A percentile compares a stretch with the other conserved stretches of the same genome.
These are phyloP conservation scores for Torymus texanus DNA, from an alignment of 2,888 invertebrate genomes.

Conservation along the genomic window DNA sequence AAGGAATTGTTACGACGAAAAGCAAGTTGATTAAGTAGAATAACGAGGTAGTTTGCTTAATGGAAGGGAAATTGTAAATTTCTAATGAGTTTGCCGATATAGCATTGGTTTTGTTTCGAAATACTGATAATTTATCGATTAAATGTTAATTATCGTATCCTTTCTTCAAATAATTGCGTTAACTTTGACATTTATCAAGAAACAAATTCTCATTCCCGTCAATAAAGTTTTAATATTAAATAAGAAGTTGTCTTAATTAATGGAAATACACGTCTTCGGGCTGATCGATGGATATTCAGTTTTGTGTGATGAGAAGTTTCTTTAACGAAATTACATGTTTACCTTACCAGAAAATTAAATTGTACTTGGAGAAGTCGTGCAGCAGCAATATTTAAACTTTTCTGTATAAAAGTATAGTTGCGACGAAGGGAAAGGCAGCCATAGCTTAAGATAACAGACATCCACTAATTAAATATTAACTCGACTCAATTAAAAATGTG, in stretches of 20 bases:
- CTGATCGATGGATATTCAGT: constrained; percentile 21
- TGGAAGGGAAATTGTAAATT: constrained; percentile 22
- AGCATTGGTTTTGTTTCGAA: constrained; percentile 13
- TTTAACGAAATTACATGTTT: constrained; percentile 23
- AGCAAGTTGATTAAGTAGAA: neutral
- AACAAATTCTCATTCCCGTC: constrained; percentile 15
- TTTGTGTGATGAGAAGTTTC: constrained; percentile 29
- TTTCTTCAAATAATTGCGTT: constrained; percentile 7
- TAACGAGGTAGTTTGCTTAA: neutral
- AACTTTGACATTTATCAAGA: neutral
- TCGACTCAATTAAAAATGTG: neutral
- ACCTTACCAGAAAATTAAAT: constrained; percentile 24
- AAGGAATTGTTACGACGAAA: constrained; percentile 2
- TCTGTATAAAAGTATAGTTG: neutral
- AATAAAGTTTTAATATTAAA: constrained; percentile 26
- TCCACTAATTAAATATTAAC: constrained; percentile 5
- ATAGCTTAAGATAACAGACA: neutral
- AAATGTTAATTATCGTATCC: constrained; percentile 33
- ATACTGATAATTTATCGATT: constrained; percentile 30
- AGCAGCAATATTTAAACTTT: constrained; percentile 7
- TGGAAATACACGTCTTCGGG: neutral
- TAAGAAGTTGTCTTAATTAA: constrained; percentile 17
- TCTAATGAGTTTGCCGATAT: neutral
- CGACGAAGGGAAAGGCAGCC: neutral
- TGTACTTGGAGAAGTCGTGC: neutral